A percentile compares a stretch with the other conserved stretches of the same genome.
Evolutionary conservation across 2,113 vertebrate species (phyloP).

Genomic region (Tetrax tetrax): DNA sequence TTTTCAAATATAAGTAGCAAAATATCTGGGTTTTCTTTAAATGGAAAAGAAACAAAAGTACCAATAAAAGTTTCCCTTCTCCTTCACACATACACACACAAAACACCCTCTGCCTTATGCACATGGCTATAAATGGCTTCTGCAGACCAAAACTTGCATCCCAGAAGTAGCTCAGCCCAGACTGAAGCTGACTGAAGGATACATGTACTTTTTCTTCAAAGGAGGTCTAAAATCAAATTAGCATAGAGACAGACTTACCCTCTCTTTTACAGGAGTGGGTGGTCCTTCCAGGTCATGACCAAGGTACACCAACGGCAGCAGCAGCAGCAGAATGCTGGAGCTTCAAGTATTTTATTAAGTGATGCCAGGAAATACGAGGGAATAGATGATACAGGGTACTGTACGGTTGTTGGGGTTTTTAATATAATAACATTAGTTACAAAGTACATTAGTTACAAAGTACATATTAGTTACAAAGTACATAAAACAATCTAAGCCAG

Average conservation of each 20-base stretch:
- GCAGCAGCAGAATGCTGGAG: not conserved
- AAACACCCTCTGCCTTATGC: not conserved
- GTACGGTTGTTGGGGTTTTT: not conserved
- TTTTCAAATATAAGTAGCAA: not conserved
- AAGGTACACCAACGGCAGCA: not conserved
- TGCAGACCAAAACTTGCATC: not conserved
- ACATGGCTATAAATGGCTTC: not conserved
- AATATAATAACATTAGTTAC: not conserved
- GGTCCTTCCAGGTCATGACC: slow-evolving; percentile 68
- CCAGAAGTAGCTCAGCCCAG: not conserved
- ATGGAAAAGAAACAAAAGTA: not conserved
- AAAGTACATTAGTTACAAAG: not conserved
- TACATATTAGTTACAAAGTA: no score
- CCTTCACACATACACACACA: not conserved
- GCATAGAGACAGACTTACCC: slow-evolving; percentile 24
- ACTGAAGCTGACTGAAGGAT: slow-evolving; percentile 2
- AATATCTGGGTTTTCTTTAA: not conserved
- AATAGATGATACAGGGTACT: not conserved
- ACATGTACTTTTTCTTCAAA: slow-evolving; percentile 45
- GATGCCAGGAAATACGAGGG: not conserved
- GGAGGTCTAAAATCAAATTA: slow-evolving; percentile 37
- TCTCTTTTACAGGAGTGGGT: slow-evolving; percentile 64
- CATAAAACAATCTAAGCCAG: not conserved
- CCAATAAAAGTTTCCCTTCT: not conserved
- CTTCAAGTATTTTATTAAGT: not conserved